A percentile compares a stretch with the other conserved stretches of the same genome.
Evolutionary conservation across 2,113 vertebrate genomes (phyloP).

Genomic region (Prolemur simus): DNA sequence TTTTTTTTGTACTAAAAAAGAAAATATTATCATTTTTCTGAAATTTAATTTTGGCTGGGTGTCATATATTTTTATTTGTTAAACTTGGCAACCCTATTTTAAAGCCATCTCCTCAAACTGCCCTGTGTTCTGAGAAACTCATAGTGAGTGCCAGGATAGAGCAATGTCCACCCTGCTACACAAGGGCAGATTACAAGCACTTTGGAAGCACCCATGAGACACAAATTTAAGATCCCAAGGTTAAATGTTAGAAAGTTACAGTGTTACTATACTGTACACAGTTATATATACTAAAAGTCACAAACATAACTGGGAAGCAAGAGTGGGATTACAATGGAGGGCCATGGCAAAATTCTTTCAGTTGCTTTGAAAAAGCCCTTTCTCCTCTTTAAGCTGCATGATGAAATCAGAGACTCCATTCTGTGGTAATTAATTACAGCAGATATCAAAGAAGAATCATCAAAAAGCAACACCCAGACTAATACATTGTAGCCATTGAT

Average conservation of each 20-base stretch:
- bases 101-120: background rate
- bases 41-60: background rate
- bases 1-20: too few species aligned
- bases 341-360: background rate
- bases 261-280: rapidly evolving
- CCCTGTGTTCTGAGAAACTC: background rate
- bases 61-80: background rate
- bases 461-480: background rate
- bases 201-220: background rate
- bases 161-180: rapidly evolving
- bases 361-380: background rate
- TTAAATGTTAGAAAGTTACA: background rate
- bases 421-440: background rate
- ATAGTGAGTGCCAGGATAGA: background rate
- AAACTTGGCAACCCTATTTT: background rate
- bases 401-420: conserved; percentile 23
- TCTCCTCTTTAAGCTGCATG: background rate
- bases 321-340: background rate
- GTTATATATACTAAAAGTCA: background rate
- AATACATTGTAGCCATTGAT: background rate
- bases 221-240: background rate
- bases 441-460: conserved; percentile 36
- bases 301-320: background rate
- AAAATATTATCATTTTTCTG: background rate
- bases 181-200: background rate